These are phyloP conservation scores for Myrmophylax atrothorax DNA, from an alignment of 2,113 vertebrate genomes.

Conservation along the genomic window DNA sequence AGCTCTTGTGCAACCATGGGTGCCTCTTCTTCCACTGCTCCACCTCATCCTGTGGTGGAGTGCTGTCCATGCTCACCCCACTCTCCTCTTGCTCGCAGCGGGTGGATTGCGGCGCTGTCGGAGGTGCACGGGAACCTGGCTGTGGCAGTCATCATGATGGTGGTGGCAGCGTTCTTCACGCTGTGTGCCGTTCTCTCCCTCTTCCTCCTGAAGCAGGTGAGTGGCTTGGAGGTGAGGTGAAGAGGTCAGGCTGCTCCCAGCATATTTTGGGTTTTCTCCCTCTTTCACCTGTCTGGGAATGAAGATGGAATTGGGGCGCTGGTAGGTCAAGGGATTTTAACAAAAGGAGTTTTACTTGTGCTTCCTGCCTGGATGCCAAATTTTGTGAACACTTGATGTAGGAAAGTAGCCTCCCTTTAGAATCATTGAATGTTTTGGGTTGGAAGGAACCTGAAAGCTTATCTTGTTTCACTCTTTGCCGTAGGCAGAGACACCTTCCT, in stretches of 20 bases:
- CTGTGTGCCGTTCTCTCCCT: constrained; percentile 82
- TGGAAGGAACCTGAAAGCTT: not conserved
- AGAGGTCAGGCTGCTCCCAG: not conserved
- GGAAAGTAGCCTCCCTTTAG: not conserved
- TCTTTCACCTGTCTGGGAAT: fast-evolving
- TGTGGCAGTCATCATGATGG: constrained; percentile 90
- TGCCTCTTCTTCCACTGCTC: not conserved
- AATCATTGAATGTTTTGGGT: not conserved
- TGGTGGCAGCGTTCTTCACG: constrained; percentile 93
- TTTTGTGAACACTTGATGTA: no score
- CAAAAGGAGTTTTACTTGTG: not conserved
- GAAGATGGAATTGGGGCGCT: fast-evolving
- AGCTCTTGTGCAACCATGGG: fast-evolving
- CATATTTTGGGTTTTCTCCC: fast-evolving
- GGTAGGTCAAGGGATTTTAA: not conserved
- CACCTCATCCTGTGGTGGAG: fast-evolving
- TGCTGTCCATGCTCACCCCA: fast-evolving
- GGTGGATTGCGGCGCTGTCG: constrained; percentile 89
- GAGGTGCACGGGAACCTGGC: constrained; percentile 10
- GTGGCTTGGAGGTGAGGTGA: not conserved
- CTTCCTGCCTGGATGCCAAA: fast-evolving
- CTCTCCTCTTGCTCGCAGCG: constrained; percentile 71
- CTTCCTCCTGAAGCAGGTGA: constrained; percentile 92
- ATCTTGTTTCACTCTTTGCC: not conserved
- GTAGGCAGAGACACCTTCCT: not conserved